A percentile compares a stretch with the other conserved stretches of the same genome.
Evolutionary conservation across 2,797 vertebrate species (phyloP).

Genomic region (Helarctos malayanus): DNA sequence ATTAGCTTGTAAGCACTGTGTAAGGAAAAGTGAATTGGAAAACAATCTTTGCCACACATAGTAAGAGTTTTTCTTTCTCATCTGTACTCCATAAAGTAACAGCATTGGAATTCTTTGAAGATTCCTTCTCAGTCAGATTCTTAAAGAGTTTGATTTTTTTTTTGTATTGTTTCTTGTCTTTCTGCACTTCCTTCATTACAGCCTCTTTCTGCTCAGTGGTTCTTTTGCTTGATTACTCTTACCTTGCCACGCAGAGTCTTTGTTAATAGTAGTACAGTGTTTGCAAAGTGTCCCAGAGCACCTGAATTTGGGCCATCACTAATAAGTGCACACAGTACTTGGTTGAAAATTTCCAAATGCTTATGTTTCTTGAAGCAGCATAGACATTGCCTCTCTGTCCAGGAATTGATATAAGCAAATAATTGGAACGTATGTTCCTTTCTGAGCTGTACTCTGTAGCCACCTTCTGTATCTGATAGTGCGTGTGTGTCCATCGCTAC

Average conservation of each 20-base stretch:
- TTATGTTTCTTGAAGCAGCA: slow-evolving; percentile 99
- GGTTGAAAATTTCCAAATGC: slow-evolving; percentile 98
- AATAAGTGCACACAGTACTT: slow-evolving; percentile 97
- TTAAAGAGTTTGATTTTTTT: slow-evolving; percentile 82
- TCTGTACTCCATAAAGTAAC: slow-evolving; percentile 96
- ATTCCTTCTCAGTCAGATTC: slow-evolving; percentile 88
- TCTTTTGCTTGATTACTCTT: slow-evolving; percentile 93
- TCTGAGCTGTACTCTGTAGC: slow-evolving; percentile 96
- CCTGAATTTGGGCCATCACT: slow-evolving; percentile 96
- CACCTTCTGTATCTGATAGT: slow-evolving; percentile 97
- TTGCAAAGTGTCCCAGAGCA: slow-evolving; percentile 94
- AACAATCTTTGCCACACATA: slow-evolving; percentile 97
- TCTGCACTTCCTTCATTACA: slow-evolving; percentile 91
- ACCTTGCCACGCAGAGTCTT: slow-evolving; percentile 90
- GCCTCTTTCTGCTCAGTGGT: slow-evolving; percentile 94
- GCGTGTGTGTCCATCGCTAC: not conserved
- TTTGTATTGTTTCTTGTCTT: slow-evolving; percentile 89
- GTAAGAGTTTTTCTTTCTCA: slow-evolving; percentile 96
- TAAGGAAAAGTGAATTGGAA: slow-evolving; percentile 98
- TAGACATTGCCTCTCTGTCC: slow-evolving; percentile 98
- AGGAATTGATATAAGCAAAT: slow-evolving; percentile 97
- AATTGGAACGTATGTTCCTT: slow-evolving; percentile 97
- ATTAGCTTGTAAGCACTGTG: slow-evolving; percentile 98
- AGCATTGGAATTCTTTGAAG: slow-evolving; percentile 89
- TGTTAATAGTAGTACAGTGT: slow-evolving; percentile 90